Evolutionary conservation across 2,888 invertebrate genomes (phyloP).

Genomic region (Agrilus cyanescens): DNA sequence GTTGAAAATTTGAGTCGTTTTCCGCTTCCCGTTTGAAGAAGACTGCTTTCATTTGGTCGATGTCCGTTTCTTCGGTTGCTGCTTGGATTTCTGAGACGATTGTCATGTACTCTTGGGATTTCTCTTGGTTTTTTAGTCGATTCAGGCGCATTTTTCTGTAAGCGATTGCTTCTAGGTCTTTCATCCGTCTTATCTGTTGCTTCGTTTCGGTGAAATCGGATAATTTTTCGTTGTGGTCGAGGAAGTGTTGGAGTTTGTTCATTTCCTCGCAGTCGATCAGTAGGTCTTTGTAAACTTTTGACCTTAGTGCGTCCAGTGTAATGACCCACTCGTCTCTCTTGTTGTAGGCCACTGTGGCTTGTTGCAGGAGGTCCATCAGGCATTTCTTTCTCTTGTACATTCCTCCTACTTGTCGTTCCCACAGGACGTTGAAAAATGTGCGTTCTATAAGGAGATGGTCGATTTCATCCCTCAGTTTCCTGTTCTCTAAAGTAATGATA

Average conservation of each 20-base stretch:
- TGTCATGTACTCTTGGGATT: constrained; percentile 53
- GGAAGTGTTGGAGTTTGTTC: constrained; percentile 70
- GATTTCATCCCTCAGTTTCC: constrained; percentile 61
- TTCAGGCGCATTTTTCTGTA: constrained; percentile 55
- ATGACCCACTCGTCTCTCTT: constrained; percentile 72
- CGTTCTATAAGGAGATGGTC: constrained; percentile 73
- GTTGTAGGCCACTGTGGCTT: constrained; percentile 79
- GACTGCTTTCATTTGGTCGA: no score
- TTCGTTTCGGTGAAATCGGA: constrained; percentile 78
- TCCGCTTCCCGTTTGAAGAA: no score
- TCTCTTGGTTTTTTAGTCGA: constrained; percentile 55
- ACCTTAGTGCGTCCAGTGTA: constrained; percentile 69
- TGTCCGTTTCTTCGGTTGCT: no score
- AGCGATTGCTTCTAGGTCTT: constrained; percentile 64
- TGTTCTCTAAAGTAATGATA: constrained; percentile 60
- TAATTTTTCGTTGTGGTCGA: constrained; percentile 76
- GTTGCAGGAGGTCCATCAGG: constrained; percentile 77
- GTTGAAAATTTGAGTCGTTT: no score
- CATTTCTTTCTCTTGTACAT: constrained; percentile 68
- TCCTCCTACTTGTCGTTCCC: constrained; percentile 65
- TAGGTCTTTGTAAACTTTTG: constrained; percentile 62
- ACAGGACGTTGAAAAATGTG: constrained; percentile 68
- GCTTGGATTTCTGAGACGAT: no score
- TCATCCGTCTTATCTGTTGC: constrained; percentile 65
- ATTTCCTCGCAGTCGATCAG: constrained; percentile 60